phyloP scores from a whole-genome alignment of 2,113 vertebrate genomes.

The Barbus barbus region DNA sequence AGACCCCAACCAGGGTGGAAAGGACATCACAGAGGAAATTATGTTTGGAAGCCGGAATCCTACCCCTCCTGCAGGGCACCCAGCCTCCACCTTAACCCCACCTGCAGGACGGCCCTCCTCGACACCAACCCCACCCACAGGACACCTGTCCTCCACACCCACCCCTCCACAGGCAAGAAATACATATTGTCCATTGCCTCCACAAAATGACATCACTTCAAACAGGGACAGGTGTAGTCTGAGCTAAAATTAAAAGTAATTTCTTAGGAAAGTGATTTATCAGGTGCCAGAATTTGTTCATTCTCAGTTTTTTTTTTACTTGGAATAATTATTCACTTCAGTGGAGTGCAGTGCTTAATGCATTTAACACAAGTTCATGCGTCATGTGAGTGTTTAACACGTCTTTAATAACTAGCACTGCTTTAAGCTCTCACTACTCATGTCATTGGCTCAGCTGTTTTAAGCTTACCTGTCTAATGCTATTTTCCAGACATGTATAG shows the following conservation, averaged over 20 bases:
- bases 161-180: slow-evolving; percentile 90
- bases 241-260: not conserved
- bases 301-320: not conserved
- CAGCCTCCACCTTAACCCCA: slow-evolving; percentile 86
- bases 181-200: not conserved
- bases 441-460: slow-evolving; percentile 18
- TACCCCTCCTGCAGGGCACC: slow-evolving; percentile 86
- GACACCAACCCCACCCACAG: slow-evolving; percentile 90
- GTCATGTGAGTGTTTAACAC: slow-evolving; percentile 22
- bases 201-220: slow-evolving; percentile 1
- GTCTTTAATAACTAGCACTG: not conserved
- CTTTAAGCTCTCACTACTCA: slow-evolving; percentile 17
- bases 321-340: not conserved
- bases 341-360: not conserved
- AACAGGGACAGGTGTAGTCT: not conserved
- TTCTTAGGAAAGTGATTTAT: not conserved
- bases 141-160: slow-evolving; percentile 83
- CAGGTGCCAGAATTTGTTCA: not conserved
- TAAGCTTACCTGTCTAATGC: slow-evolving; percentile 39
- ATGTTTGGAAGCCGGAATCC: slow-evolving; percentile 98
- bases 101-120: slow-evolving; percentile 84
- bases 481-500: slow-evolving; percentile 37
- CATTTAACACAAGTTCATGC: not conserved
- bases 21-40: slow-evolving; percentile 97
- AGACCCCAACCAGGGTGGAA: slow-evolving; percentile 96